Evolutionary conservation across 2,113 vertebrate species (phyloP).

Genomic region (Antigone vipio): DNA sequence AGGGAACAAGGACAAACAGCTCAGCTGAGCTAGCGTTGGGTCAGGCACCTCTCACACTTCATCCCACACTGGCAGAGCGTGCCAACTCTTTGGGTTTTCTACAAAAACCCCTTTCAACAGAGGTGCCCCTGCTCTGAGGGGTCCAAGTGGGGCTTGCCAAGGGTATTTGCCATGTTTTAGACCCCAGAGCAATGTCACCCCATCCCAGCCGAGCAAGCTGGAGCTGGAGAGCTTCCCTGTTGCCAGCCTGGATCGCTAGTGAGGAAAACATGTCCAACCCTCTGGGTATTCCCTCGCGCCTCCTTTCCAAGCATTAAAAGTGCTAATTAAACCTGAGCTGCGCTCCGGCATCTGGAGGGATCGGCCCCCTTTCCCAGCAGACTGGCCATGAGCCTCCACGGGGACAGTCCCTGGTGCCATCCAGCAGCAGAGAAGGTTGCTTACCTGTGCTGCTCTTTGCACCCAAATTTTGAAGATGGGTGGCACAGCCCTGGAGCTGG

Average conservation of each 20-base stretch:
- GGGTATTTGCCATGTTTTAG: neutral
- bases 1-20: neutral
- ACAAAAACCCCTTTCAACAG: neutral
- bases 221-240: neutral
- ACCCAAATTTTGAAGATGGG: neutral
- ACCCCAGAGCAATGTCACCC: neutral
- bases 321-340: conserved; percentile 47
- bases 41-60: neutral
- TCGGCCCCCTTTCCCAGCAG: neutral
- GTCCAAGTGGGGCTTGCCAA: neutral
- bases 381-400: fast-evolving
- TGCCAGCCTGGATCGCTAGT: neutral
- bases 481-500: neutral
- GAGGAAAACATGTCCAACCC: neutral
- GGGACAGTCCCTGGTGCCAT: fast-evolving
- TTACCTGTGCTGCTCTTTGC: neutral
- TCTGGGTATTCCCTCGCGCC: neutral
- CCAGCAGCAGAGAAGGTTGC: neutral
- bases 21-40: neutral
- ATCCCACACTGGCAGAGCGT: fast-evolving
- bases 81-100: neutral
- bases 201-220: neutral
- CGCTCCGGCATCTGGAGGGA: neutral
- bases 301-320: conserved; percentile 38
- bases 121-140: neutral